Conservation (phyloP, 2,113 vertebrate species). For the Todiramphus saurophagus region DNA sequence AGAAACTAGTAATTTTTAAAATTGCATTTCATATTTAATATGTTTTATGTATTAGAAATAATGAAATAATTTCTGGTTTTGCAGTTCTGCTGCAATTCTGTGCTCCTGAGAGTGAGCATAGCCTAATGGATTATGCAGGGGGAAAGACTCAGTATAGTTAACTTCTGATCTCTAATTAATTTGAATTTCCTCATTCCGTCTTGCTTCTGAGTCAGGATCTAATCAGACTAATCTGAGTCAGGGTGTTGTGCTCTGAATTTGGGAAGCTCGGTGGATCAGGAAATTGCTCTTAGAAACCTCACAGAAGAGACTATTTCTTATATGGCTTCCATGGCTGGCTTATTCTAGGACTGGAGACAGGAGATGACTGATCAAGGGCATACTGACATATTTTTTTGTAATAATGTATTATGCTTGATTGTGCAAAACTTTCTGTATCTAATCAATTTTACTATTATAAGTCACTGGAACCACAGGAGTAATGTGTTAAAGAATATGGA, state of each 20-base stretch:
- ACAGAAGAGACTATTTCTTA: background rate
- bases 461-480: background rate
- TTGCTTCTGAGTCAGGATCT: background rate
- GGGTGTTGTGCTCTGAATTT: background rate
- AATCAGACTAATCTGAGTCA: background rate
- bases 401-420: background rate
- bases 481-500: background rate
- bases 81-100: background rate
- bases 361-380: background rate
- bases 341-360: background rate
- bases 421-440: background rate
- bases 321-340: background rate
- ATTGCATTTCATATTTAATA: background rate
- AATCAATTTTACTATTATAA: background rate
- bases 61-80: background rate
- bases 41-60: background rate
- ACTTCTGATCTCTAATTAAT: background rate
- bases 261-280: background rate
- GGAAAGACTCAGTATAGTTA: background rate
- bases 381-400: background rate
- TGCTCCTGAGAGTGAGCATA: background rate
- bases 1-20: constrained; percentile 15
- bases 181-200: background rate
- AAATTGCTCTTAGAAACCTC: background rate
- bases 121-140: background rate